Evolutionary conservation across 2,113 vertebrate genomes (phyloP).

Genomic region (Himantopus leucocephalus): DNA sequence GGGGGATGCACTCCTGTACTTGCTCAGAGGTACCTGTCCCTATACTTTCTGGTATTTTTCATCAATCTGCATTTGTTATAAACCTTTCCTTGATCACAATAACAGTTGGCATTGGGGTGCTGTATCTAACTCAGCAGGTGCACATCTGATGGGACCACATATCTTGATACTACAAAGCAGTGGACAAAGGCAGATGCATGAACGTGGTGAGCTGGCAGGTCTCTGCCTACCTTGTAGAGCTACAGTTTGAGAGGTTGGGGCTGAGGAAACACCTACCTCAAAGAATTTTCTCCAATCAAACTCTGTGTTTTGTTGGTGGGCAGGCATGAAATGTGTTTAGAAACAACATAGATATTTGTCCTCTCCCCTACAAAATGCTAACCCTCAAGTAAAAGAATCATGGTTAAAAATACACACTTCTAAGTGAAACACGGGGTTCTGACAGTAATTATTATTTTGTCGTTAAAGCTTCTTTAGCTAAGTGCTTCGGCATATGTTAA

Average conservation of each 20-base stretch:
- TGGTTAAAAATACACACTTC: not conserved
- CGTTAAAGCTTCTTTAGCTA: not conserved
- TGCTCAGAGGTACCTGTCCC: not conserved
- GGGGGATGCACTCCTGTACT: not conserved
- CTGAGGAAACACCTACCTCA: not conserved
- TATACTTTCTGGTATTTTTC: not conserved
- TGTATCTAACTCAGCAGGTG: not conserved
- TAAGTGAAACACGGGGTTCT: not conserved
- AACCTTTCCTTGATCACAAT: not conserved
- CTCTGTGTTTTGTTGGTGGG: not conserved
- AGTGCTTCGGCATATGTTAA: not conserved
- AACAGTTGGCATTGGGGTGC: not conserved
- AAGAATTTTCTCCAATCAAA: not conserved
- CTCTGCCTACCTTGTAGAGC: not conserved
- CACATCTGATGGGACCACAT: not conserved
- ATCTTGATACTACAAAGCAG: not conserved
- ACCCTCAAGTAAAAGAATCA: not conserved
- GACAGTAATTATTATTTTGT: not conserved
- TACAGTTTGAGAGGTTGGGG: not conserved
- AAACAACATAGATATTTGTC: not conserved
- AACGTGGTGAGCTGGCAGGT: not conserved
- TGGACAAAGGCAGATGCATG: not conserved
- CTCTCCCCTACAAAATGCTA: not conserved
- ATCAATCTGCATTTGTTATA: not conserved
- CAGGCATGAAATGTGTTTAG: not conserved